These are phyloP conservation scores for Drosophila albomicans DNA, from an alignment of 1,140 invertebrate genomes.

Conservation along the genomic window DNA sequence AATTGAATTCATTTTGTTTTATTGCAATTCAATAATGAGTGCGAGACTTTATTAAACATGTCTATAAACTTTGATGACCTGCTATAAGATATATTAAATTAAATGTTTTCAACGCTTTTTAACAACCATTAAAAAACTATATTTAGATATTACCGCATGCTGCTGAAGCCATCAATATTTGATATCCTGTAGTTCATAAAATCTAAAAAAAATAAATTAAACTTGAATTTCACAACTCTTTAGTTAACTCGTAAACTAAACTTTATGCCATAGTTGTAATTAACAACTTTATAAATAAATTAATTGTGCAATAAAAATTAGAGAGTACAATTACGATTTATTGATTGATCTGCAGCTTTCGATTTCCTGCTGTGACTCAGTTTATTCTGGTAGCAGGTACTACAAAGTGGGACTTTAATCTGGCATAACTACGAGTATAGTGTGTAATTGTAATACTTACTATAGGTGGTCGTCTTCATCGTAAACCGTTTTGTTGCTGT, in stretches of 20 bases:
- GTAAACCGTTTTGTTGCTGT: slow-evolving; percentile 20
- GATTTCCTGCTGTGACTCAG: slow-evolving; percentile 35
- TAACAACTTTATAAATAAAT: neutral
- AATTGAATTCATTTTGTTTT: neutral
- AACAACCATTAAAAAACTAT: neutral
- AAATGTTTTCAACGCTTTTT: no score
- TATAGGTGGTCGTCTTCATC: slow-evolving; percentile 47
- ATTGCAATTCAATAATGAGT: neutral
- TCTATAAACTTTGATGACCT: no score
- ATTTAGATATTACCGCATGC: neutral
- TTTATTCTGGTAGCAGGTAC: slow-evolving; percentile 5
- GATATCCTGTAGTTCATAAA: neutral
- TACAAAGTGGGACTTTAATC: slow-evolving; percentile 28
- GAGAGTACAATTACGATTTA: neutral
- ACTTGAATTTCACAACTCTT: neutral
- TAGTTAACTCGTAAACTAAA: neutral
- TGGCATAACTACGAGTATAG: slow-evolving; percentile 30
- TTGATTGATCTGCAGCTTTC: neutral
- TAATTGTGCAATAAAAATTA: slow-evolving; percentile 1
- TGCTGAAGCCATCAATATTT: slow-evolving; percentile 2
- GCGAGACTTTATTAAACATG: no score
- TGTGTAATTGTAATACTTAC: slow-evolving; percentile 10
- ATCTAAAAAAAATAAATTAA: neutral
- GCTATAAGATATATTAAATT: no score
- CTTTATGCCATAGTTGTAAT: neutral